Evolutionary conservation across 2,113 vertebrate species (phyloP).

Genomic region (Tragulus kanchil): DNA sequence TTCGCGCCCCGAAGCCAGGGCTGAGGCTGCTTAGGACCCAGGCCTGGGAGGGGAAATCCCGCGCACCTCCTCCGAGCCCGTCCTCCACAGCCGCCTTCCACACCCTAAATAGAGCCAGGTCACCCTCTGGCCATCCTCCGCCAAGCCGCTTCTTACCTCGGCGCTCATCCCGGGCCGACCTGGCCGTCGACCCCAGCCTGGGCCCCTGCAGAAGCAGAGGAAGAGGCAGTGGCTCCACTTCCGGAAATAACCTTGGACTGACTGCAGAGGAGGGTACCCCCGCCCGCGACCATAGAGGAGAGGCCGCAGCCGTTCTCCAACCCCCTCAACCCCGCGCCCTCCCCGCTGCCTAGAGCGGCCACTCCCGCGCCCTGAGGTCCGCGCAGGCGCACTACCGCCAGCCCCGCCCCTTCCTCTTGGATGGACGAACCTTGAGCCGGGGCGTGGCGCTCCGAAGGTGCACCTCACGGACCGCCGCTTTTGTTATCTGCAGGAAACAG

Average conservation of each 20-base stretch:
- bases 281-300: slow-evolving; percentile 71
- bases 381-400: slow-evolving; percentile 40
- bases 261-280: neutral
- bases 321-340: slow-evolving; percentile 61
- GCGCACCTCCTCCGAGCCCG: neutral
- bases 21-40: neutral
- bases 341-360: slow-evolving; percentile 80
- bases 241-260: slow-evolving; percentile 33
- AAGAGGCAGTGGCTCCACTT: neutral
- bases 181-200: neutral
- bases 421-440: fast-evolving
- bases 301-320: neutral
- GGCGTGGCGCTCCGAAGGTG: fast-evolving
- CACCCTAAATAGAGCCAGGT: neutral
- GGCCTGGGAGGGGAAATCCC: neutral
- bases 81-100: too few relatives aligned
- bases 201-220: neutral
- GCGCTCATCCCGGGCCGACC: neutral
- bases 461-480: fast-evolving
- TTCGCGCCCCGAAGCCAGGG: neutral
- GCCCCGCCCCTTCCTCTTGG: neutral
- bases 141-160: slow-evolving; percentile 53
- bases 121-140: neutral
- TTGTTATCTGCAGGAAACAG: too few relatives aligned
- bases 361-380: neutral